These are phyloP conservation scores for Isaurus tuberculatus DNA, from an alignment of 92 coral and sea anemone genomes.

Conservation along the genomic window DNA sequence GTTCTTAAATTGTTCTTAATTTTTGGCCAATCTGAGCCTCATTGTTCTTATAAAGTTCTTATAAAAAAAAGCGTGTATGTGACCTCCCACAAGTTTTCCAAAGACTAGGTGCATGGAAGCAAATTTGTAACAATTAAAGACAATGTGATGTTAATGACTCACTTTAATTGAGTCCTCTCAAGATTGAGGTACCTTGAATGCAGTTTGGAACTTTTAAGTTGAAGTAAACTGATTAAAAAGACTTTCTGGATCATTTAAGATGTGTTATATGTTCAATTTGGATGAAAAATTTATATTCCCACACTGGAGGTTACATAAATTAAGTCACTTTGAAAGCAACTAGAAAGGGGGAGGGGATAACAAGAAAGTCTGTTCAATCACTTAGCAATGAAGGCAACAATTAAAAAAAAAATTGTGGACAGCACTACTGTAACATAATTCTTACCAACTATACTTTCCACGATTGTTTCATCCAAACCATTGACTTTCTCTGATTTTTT, in stretches of 20 bases:
- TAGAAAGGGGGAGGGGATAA: not conserved
- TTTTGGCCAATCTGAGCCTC: no score
- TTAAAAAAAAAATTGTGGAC: not conserved
- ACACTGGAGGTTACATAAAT: not conserved
- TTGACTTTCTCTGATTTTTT: constrained; percentile 1
- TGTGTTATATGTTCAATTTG: not conserved
- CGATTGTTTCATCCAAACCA: constrained; percentile 5
- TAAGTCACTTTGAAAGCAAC: not conserved
- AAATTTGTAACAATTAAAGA: no score
- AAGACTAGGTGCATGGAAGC: no score
- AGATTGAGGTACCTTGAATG: not conserved
- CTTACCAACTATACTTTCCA: not conserved
- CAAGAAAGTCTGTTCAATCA: not conserved
- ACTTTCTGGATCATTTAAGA: not conserved
- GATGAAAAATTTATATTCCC: not conserved
- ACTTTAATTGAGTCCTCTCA: not conserved
- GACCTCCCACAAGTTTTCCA: no score
- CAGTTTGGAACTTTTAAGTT: not conserved
- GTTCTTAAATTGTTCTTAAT: no score
- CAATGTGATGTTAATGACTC: not conserved
- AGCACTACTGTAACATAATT: not conserved
- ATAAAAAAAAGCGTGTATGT: no score
- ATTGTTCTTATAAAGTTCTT: no score
- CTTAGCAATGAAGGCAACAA: not conserved
- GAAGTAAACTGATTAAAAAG: not conserved